These are phyloP conservation scores for Drosophila triauraria DNA, from an alignment of 1,140 invertebrate genomes.

Conservation along the genomic window DNA sequence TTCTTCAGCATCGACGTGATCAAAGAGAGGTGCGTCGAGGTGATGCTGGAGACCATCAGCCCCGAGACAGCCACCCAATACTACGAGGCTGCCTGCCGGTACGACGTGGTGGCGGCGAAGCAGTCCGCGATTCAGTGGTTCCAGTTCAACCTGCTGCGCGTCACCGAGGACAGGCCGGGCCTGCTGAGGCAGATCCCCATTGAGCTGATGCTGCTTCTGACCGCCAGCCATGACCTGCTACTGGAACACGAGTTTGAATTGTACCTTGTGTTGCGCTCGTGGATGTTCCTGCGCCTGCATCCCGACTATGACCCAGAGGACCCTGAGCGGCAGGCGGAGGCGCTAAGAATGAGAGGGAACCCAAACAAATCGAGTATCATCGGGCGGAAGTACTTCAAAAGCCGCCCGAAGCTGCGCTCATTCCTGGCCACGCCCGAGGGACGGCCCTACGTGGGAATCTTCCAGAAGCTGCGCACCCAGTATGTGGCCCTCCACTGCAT, in stretches of 20 bases:
- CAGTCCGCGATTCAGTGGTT: slow-evolving; percentile 89
- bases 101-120: slow-evolving; percentile 88
- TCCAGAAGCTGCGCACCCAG: slow-evolving; percentile 89
- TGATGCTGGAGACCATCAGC: slow-evolving; percentile 92
- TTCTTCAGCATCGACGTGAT: slow-evolving; percentile 91
- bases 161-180: slow-evolving; percentile 86
- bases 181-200: slow-evolving; percentile 87
- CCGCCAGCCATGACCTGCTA: slow-evolving; percentile 89
- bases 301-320: slow-evolving; percentile 76
- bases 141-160: slow-evolving; percentile 89
- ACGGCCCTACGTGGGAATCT: slow-evolving; percentile 87
- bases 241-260: slow-evolving; percentile 93
- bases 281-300: slow-evolving; percentile 87
- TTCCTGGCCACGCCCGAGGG: slow-evolving; percentile 88
- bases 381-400: slow-evolving; percentile 67
- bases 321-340: slow-evolving; percentile 48
- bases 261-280: slow-evolving; percentile 90
- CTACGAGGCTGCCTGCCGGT: slow-evolving; percentile 89
- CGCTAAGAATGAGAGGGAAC: slow-evolving; percentile 58
- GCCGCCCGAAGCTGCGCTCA: slow-evolving; percentile 85
- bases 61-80: slow-evolving; percentile 89
- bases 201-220: slow-evolving; percentile 89
- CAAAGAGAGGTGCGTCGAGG: slow-evolving; percentile 90
- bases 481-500: slow-evolving; percentile 90
- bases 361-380: slow-evolving; percentile 55